A percentile compares a stretch with the other conserved stretches of the same genome.
Conservation (phyloP, 2,797 vertebrate species). For the Pangasius djambal region DNA sequence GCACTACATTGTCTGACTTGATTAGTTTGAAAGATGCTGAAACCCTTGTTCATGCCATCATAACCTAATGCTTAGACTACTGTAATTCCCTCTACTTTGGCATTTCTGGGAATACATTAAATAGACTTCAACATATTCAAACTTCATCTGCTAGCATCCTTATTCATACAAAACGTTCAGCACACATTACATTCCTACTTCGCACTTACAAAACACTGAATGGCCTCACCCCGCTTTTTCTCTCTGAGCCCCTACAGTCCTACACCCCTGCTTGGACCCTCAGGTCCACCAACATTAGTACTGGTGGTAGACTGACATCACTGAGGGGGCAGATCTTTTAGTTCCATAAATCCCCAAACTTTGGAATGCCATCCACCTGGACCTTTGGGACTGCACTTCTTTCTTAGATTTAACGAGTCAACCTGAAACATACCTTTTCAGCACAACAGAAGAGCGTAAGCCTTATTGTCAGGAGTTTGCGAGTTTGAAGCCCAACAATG, state of each 20-base stretch:
- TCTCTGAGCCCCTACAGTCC: neutral
- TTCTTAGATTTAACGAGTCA: neutral
- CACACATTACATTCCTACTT: neutral
- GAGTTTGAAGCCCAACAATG: neutral
- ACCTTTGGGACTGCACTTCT: neutral
- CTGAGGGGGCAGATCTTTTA: neutral
- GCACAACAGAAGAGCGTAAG: neutral
- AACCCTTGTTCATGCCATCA: neutral
- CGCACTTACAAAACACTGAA: neutral
- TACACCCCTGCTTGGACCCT: neutral
- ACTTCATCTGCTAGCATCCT: neutral
- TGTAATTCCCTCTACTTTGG: neutral
- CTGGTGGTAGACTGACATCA: neutral
- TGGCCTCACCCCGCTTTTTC: neutral
- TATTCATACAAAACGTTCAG: neutral
- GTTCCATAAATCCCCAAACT: neutral
- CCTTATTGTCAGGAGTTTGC: neutral
- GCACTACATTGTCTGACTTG: neutral
- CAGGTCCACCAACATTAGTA: neutral
- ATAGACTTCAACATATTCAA: neutral
- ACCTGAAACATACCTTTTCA: neutral
- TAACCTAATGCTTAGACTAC: neutral
- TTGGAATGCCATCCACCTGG: neutral
- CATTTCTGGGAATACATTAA: neutral
- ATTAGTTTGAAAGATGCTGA: slow-evolving; percentile 9